Base-by-base conservation (phyloP, 2,113 vertebrate genomes). In the Nanorana parkeri region DNA sequence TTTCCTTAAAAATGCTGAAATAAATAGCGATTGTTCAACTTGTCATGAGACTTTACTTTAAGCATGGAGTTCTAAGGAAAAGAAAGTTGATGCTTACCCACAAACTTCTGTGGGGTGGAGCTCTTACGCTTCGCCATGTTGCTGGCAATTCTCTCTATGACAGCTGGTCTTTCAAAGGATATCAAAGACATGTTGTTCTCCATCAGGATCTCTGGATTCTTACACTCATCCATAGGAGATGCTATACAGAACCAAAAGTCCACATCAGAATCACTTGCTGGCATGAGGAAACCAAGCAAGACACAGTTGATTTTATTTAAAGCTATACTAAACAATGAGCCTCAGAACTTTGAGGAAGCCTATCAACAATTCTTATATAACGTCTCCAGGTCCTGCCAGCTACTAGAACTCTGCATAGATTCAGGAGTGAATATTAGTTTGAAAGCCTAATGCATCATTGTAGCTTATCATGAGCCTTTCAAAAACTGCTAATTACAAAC, bases 81-180 rank as follows among this genome's bases (percentile, higher is more conserved):
- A 76, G 63, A 78, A 78, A 74, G 63, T 51, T 55, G 36, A 81
- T 51, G 92, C 96, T 95, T 92, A 99, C 98, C 98, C 90, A 99
- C 95, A 96, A 99, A 99, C 91, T 99, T 99, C 90, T 99, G 98
- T 85, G 98, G 98, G 68, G 96, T 98, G 90, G 96, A 97, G 93
- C 97, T 99, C 95, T 99, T 99, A 92, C 98, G 95, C 90, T 99
- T 99, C 91, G 96, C 97, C 91, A 99, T 94, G 84, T 94, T 97
- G 91, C 93, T 96, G 63, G 96, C 94, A 88, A 99, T 91, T 89
- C 97, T 95, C 92, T 99, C 98, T 90, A 98, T 98, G 88, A 98
- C 96, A 86, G 97, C 96, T 64, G 97, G 96, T 90, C 97, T 96
- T 88, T 99, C 96, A 90, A 97, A 98, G 88, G 95, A 89, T 84